Conservation (phyloP, 2,113 vertebrate species). For the Synchiropus splendidus region DNA sequence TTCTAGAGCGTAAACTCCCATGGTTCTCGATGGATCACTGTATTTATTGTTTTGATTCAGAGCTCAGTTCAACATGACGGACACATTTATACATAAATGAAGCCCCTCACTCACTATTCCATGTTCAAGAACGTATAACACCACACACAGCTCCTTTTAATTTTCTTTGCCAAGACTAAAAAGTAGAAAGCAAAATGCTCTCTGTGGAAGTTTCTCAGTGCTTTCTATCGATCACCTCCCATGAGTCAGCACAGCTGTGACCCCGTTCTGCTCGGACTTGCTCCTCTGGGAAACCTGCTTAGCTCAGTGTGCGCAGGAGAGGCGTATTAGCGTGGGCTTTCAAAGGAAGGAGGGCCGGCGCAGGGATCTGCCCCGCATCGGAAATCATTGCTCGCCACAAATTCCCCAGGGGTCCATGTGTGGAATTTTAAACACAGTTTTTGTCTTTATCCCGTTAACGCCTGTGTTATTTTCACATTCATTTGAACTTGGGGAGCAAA, state of each 20-base stretch:
- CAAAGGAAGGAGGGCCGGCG: slow-evolving; percentile 33
- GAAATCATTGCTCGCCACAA: slow-evolving; percentile 46
- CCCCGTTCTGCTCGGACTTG: slow-evolving; percentile 21
- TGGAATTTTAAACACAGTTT: slow-evolving; percentile 43
- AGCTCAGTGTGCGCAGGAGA: slow-evolving; percentile 37
- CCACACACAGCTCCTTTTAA: not conserved
- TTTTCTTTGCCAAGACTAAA: not conserved
- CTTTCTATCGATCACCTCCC: slow-evolving; percentile 49
- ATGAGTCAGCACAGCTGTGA: slow-evolving; percentile 39
- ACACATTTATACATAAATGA: too few relatives aligned
- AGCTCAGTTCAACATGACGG: too few relatives aligned
- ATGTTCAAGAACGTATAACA: not conserved
- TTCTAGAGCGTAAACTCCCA: too few relatives aligned
- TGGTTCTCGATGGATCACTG: too few relatives aligned
- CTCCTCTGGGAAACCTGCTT: slow-evolving; percentile 46
- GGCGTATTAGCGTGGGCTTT: slow-evolving; percentile 54
- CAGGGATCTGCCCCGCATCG: slow-evolving; percentile 47
- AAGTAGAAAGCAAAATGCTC: too few relatives aligned
- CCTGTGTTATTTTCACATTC: not conserved
- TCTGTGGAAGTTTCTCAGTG: slow-evolving; percentile 16
- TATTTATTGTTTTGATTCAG: too few relatives aligned
- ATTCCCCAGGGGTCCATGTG: slow-evolving; percentile 32
- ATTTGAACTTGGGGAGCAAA: slow-evolving; percentile 3
- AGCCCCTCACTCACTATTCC: not conserved
- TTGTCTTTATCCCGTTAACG: slow-evolving; percentile 4